Base-by-base conservation (phyloP, 2,113 vertebrate species). In the Pao palembangensis region DNA sequence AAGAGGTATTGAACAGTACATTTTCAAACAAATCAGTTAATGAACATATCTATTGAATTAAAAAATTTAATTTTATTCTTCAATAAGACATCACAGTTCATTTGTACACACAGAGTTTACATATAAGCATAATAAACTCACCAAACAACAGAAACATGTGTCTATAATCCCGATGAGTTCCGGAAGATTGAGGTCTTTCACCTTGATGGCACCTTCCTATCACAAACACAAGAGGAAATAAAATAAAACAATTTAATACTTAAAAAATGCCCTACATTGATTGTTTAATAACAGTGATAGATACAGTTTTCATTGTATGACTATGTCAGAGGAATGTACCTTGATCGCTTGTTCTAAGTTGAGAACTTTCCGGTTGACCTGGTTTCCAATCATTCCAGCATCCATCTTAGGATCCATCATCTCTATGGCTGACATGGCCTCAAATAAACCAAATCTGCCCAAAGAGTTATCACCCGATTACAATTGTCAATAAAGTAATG, bases 391-490 rank as follows among this genome's bases (percentile, higher is more conserved):
- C 97, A 99, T 99, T 56, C 97, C 97, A 48, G 97, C 96, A 75
- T 99, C 97, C 97, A 99, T 99, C 79, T 98, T 99, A 14, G 97
- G 97, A 88, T 98, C 97, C 97, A 99, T 99, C 97, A 99, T 99
- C 90, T 99, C 97, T 81, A 99, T 99, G 65, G 97, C 96, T 67
- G 96, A 98, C 96, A 99, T 99, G 55, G 96, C 97, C 91, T 99
- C 97, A 89, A 99, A 99, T 62, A 99, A 90, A 55, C 97, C 96
- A 89, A 99, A 99, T 59, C 97, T 99, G 80, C 46, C 25, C 73
- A 4, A 10, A 54, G 0, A 69, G 18, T 44, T 64, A 28, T 1
- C 11, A 8, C 41, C 14, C 12, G 14, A 14, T 42, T 19, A 61
- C 1, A 51, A 20, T n/a, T 31, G 4, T 23, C 1, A 49, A 51